Evolutionary conservation across 2,797 vertebrate genomes (phyloP), one percentile per base, ranked within the genome.

Genomic region (Ptychadena robeensis): DNA sequence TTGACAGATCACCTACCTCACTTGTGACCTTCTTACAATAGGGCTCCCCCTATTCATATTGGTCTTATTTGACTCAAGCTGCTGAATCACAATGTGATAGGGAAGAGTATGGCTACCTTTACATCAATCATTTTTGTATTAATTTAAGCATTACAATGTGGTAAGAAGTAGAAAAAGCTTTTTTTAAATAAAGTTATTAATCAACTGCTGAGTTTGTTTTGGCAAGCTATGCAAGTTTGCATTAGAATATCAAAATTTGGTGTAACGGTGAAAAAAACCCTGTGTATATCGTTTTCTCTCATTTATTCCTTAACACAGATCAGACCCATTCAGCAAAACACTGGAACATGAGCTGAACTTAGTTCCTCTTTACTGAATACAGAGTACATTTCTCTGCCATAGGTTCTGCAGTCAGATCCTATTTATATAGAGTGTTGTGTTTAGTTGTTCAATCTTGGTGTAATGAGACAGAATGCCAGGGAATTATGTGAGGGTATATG

Each of bases 281-380:
- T 37, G 11, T 74, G 25, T 69, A 30, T 32, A 38, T 30, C 57
- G 37, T 74, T 80, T 70, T 69, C 73, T 80, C 63, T 63, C 63
- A 68, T 69, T 40, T 15, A 57, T 31, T 75, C 32, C 61, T 38
- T 44, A 53, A 75, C 34, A 80, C 48, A 84, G 80, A 75, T 84
- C 65, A 74, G 37, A 63, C 44, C 9, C 15, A 61, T 77, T 53
- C 25, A 30, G 11, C 61, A 66, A 65, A 73, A 73, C 61, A 32
- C 31, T 73, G 38, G 75, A 83, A 79, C 69, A 73, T n/a, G 9
- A 69, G 76, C 74, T 27, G 61, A 64, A 74, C 71, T 48, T 64
- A 70, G 78, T 85, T 85, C 80, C 75, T 85, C 65, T 80, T 70
- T 70, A 75, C 65, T 57, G 27, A 68, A 84, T 64, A 64, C 82